phyloP scores from a whole-genome alignment of 2,888 invertebrate genomes.

The Pheosia tremula region DNA sequence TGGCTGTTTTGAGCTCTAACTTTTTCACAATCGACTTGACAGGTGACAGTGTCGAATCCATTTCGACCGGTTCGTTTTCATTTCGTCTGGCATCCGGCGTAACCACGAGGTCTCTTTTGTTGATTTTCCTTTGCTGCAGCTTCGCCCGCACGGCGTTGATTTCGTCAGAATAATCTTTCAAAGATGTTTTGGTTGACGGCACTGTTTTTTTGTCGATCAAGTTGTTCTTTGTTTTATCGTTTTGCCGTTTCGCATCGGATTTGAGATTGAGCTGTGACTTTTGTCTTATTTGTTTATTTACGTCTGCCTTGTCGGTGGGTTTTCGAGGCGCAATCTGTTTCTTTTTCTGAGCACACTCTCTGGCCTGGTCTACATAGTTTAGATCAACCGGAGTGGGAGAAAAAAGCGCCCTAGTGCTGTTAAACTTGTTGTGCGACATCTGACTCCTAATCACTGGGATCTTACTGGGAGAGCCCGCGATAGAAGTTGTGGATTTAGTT shows the following conservation, averaged over 20 bases:
- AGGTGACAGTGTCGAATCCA: constrained; percentile 73
- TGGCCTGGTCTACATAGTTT: constrained; percentile 80
- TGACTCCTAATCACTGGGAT: constrained; percentile 86
- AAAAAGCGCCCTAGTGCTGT: constrained; percentile 80
- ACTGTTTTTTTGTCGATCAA: constrained; percentile 65
- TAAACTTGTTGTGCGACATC: constrained; percentile 78
- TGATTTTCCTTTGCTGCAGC: constrained; percentile 76
- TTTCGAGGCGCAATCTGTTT: constrained; percentile 65
- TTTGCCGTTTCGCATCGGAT: constrained; percentile 67
- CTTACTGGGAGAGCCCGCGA: constrained; percentile 85
- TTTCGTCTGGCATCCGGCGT: constrained; percentile 63
- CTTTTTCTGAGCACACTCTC: constrained; percentile 83
- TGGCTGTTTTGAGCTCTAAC: constrained; percentile 75
- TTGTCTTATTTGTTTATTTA: constrained; percentile 75
- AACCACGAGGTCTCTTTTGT: constrained; percentile 70
- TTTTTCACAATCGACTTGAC: constrained; percentile 81
- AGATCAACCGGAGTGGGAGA: constrained; percentile 85
- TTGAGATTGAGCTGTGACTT: constrained; percentile 76
- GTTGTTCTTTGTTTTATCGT: constrained; percentile 74
- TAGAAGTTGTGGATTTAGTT: constrained; percentile 81
- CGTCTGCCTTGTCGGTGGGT: constrained; percentile 66
- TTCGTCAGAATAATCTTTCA: constrained; percentile 79
- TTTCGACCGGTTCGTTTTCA: constrained; percentile 63
- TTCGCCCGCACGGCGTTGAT: constrained; percentile 79
- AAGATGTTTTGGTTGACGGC: constrained; percentile 63